Evolutionary conservation across 37 sponge, comb jelly and placozoan genomes (phyloP).

Genomic region (Spongia lamella): DNA sequence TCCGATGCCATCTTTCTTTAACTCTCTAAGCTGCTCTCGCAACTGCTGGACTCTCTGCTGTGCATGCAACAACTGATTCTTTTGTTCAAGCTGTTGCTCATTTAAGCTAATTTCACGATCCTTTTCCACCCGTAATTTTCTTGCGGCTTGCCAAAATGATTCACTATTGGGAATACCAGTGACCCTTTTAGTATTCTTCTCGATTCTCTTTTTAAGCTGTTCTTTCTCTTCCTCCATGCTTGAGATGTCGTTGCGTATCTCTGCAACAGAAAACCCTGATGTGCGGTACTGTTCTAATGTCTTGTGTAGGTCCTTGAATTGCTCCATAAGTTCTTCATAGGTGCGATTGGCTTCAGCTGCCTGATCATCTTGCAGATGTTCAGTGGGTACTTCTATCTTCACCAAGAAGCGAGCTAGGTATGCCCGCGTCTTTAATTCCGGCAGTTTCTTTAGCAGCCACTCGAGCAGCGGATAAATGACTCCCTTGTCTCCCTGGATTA

Average conservation of each 20-base stretch:
- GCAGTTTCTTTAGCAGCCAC: slow-evolving; percentile 71
- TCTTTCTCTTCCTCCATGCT: slow-evolving; percentile 97
- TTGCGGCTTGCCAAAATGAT: slow-evolving; percentile 70
- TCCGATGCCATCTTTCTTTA: slow-evolving; percentile 35
- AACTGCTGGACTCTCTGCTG: slow-evolving; percentile 64
- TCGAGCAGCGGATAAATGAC: slow-evolving; percentile 80
- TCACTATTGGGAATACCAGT: slow-evolving; percentile 44
- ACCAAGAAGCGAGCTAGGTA: slow-evolving; percentile 87
- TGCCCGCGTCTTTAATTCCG: slow-evolving; percentile 87
- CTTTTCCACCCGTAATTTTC: slow-evolving; percentile 69
- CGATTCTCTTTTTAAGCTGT: slow-evolving; percentile 74
- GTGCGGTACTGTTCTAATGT: slow-evolving; percentile 70
- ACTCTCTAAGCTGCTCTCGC: slow-evolving; percentile 64
- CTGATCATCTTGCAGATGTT: slow-evolving; percentile 85
- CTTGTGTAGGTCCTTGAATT: slow-evolving; percentile 95
- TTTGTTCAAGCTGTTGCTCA: slow-evolving; percentile 68
- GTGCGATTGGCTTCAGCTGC: slow-evolving; percentile 62
- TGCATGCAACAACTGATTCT: slow-evolving; percentile 70
- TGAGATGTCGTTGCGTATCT: slow-evolving; percentile 90
- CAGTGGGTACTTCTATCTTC: slow-evolving; percentile 88
- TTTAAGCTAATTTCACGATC: slow-evolving; percentile 52
- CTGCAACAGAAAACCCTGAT: slow-evolving; percentile 80
- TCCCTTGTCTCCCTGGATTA: slow-evolving; percentile 77
- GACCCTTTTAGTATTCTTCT: slow-evolving; percentile 67
- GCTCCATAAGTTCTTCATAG: slow-evolving; percentile 75